Evolutionary conservation across 2,113 vertebrate species (phyloP).

Genomic region (Channa argus): DNA sequence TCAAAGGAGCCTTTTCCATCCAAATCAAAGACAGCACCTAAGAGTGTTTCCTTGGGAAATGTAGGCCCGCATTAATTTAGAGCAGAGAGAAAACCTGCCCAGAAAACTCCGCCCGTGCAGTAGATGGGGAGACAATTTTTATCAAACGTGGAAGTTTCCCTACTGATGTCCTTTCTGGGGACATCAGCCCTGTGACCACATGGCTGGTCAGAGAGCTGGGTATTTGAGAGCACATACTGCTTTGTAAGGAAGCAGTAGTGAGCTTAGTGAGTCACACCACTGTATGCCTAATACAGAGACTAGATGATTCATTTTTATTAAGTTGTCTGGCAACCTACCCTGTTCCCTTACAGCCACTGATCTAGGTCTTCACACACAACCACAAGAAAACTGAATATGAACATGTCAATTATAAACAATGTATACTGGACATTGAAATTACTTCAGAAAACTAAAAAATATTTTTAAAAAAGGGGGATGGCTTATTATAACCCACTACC

Average conservation of each 20-base stretch:
- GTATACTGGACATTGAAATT: slow-evolving; percentile 68
- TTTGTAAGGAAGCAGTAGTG: slow-evolving; percentile 33
- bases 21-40: slow-evolving; percentile 59
- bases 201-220: slow-evolving; percentile 31
- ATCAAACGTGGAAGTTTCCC: slow-evolving; percentile 46
- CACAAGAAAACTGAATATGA: slow-evolving; percentile 67
- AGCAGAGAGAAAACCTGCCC: slow-evolving; percentile 64
- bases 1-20: slow-evolving; percentile 70
- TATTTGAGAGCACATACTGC: slow-evolving; percentile 39
- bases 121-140: slow-evolving; percentile 39
- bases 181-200: slow-evolving; percentile 20
- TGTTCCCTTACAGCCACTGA: slow-evolving; percentile 53
- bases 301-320: slow-evolving; percentile 12
- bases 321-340: slow-evolving; percentile 48
- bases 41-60: slow-evolving; percentile 78
- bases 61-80: slow-evolving; percentile 64
- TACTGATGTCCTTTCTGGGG: slow-evolving; percentile 35
- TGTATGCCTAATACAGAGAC: slow-evolving; percentile 50
- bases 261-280: slow-evolving; percentile 36
- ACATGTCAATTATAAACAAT: slow-evolving; percentile 68
- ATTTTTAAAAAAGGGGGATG: not conserved
- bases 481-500: slow-evolving; percentile 12
- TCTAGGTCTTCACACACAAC: slow-evolving; percentile 57
- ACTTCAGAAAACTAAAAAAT: slow-evolving; percentile 39
- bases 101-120: slow-evolving; percentile 54